Evolutionary conservation across 92 coral and sea anemone species (phyloP).

Genomic region (Phymanthus crucifer): DNA sequence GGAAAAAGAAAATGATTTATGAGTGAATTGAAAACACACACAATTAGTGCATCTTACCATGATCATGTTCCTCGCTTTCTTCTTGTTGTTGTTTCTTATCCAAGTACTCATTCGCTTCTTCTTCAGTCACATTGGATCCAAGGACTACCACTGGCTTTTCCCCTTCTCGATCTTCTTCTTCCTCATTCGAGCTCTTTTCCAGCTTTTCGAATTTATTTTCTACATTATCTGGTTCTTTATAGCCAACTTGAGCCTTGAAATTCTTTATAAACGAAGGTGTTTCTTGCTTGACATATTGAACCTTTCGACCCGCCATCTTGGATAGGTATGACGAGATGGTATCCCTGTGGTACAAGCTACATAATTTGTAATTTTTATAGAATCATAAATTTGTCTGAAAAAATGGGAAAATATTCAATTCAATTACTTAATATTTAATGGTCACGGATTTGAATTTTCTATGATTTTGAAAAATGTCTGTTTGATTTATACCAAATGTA

Average conservation of each 20-base stretch:
- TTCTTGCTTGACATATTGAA: slow-evolving; percentile 65
- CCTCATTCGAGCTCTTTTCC: slow-evolving; percentile 46
- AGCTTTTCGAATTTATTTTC: slow-evolving; percentile 69
- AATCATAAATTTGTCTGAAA: background rate
- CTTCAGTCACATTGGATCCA: slow-evolving; percentile 72
- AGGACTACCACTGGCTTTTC: slow-evolving; percentile 86
- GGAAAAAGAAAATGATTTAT: background rate
- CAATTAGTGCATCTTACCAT: background rate
- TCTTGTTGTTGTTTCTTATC: slow-evolving; percentile 34
- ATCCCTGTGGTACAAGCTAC: slow-evolving; percentile 14
- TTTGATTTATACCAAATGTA: background rate
- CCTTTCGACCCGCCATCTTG: slow-evolving; percentile 84
- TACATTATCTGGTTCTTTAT: slow-evolving; percentile 75
- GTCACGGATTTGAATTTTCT: background rate
- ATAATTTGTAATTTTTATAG: background rate
- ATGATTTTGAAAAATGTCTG: background rate
- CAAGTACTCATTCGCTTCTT: slow-evolving; percentile 70
- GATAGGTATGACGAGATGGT: background rate
- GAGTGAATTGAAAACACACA: background rate
- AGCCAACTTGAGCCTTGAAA: slow-evolving; percentile 86
- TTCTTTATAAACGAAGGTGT: slow-evolving; percentile 87
- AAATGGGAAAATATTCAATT: too few species aligned
- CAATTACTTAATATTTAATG: background rate
- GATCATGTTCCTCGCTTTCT: slow-evolving; percentile 10
- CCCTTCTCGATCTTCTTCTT: slow-evolving; percentile 70